phyloP scores from a whole-genome alignment of 2,888 invertebrate species.

The Tipula lateralis region DNA sequence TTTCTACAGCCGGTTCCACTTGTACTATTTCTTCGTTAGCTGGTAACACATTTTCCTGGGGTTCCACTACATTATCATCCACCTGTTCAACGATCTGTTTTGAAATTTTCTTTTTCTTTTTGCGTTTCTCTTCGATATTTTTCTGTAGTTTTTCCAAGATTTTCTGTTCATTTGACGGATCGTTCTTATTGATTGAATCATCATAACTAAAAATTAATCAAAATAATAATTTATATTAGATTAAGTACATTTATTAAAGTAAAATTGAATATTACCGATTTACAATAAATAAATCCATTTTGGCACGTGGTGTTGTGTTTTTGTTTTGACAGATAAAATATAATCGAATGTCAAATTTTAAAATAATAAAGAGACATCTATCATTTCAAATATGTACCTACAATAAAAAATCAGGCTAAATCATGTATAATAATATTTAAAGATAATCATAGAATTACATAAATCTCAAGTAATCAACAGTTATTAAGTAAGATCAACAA shows the following conservation, averaged over 20 bases:
- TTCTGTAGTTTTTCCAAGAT: slow-evolving; percentile 57
- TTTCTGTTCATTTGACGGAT: slow-evolving; percentile 52
- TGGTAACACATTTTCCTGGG: slow-evolving; percentile 34
- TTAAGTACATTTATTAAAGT: slow-evolving; percentile 25
- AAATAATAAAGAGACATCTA: background rate
- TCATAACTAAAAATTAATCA: slow-evolving; percentile 48
- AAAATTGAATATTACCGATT: slow-evolving; percentile 54
- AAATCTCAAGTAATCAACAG: too few relatives aligned
- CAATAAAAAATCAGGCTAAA: background rate
- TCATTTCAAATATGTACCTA: background rate
- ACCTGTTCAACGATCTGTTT: slow-evolving; percentile 41
- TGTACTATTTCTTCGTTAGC: background rate
- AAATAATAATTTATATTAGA: background rate
- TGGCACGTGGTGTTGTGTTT: background rate
- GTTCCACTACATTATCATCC: slow-evolving; percentile 41
- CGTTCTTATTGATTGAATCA: slow-evolving; percentile 48
- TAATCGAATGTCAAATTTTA: background rate
- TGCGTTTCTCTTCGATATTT: slow-evolving; percentile 53
- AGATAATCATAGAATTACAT: too few relatives aligned
- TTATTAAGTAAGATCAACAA: too few relatives aligned
- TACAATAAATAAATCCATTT: slow-evolving; percentile 67
- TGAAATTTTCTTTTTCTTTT: slow-evolving; percentile 39
- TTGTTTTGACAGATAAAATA: background rate
- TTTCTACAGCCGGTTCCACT: slow-evolving; percentile 26
- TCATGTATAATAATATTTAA: background rate